phyloP scores from a whole-genome alignment of 2,888 invertebrate species.

The Eupithecia vulgata region DNA sequence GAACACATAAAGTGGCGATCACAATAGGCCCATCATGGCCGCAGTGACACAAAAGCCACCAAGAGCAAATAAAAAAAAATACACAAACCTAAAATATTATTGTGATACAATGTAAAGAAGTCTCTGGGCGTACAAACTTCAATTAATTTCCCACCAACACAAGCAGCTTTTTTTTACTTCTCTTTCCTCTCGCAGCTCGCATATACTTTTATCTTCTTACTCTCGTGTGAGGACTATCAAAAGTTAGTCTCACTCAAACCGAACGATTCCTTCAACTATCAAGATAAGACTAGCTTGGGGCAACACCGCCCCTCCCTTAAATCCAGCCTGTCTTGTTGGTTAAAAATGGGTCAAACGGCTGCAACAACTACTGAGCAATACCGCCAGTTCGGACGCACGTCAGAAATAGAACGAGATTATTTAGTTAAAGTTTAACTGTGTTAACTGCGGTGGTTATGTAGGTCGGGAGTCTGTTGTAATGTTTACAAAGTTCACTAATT shows the following conservation, averaged over 20 bases:
- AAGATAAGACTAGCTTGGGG: neutral
- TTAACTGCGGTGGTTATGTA: slow-evolving; percentile 30
- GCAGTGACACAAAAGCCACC: no score
- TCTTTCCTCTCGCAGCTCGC: neutral
- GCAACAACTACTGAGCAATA: slow-evolving; percentile 39
- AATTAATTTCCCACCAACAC: neutral
- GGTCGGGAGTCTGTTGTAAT: slow-evolving; percentile 16
- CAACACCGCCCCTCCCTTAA: neutral
- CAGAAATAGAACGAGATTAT: slow-evolving; percentile 40
- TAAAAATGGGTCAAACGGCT: slow-evolving; percentile 49
- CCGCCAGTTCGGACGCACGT: slow-evolving; percentile 42
- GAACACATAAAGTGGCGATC: no score
- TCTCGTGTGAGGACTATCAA: neutral
- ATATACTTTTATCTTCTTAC: neutral
- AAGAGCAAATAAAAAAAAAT: no score
- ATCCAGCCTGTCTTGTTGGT: slow-evolving; percentile 26
- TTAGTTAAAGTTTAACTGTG: slow-evolving; percentile 38
- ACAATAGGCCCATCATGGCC: no score
- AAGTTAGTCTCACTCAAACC: neutral
- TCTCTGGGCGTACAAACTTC: neutral
- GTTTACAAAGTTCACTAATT: slow-evolving; percentile 2
- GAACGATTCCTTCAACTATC: neutral
- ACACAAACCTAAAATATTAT: no score
- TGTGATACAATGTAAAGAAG: neutral
- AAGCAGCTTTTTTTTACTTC: neutral